phyloP scores from a whole-genome alignment of 2,113 vertebrate genomes.

The Tyto alba region DNA sequence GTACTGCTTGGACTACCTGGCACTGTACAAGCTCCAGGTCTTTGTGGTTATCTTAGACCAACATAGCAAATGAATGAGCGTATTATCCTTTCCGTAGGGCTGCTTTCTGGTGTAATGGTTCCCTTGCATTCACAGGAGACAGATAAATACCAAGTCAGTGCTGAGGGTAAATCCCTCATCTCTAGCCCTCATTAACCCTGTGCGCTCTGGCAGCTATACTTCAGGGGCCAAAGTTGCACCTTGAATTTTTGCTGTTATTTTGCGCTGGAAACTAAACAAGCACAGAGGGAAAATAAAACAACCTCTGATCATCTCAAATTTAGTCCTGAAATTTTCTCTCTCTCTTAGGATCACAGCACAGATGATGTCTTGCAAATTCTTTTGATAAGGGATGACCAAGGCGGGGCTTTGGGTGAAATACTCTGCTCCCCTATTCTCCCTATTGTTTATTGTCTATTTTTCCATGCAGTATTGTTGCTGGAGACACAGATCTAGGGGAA shows the following conservation, averaged over 20 bases:
- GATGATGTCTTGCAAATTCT: not conserved
- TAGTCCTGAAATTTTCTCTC: not conserved
- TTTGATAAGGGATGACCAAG: not conserved
- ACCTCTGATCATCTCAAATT: not conserved
- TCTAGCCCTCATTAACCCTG: not conserved
- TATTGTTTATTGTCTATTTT: not conserved
- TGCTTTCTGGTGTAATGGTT: not conserved
- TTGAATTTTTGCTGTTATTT: not conserved
- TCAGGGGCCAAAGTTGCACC: not conserved
- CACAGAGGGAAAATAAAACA: not conserved
- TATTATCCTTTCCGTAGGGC: not conserved
- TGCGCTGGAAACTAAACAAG: not conserved
- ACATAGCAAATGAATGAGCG: not conserved
- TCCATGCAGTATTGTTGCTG: not conserved
- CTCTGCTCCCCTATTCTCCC: not conserved
- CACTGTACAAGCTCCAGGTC: not conserved
- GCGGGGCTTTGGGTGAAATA: not conserved
- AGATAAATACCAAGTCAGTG: not conserved
- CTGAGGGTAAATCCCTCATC: not conserved
- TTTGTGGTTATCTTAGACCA: slow-evolving; percentile 31
- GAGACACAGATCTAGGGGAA: not conserved
- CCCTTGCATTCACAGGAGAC: not conserved
- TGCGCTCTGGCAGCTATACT: not conserved
- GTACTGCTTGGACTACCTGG: slow-evolving; percentile 16
- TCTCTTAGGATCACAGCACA: not conserved